These are phyloP conservation scores for Fragum sueziense DNA, from an alignment of 2,888 invertebrate genomes.

Conservation along the genomic window DNA sequence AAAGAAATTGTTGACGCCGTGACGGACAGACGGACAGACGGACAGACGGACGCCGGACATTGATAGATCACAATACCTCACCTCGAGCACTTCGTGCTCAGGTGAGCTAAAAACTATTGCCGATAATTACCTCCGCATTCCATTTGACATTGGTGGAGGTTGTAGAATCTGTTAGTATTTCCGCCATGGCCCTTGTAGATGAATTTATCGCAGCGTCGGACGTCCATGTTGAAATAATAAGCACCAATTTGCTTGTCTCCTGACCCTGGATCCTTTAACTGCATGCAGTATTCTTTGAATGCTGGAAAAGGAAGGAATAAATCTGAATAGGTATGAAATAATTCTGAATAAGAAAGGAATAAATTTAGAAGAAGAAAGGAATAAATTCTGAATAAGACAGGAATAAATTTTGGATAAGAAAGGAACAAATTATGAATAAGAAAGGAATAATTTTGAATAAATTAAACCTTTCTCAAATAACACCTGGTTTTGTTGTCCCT, in stretches of 20 bases:
- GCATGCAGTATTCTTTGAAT: constrained; percentile 35
- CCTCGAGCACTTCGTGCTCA: too few relatives aligned
- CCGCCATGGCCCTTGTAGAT: constrained; percentile 41
- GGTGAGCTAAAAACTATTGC: too few relatives aligned
- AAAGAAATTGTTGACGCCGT: too few relatives aligned
- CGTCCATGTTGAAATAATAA: constrained; percentile 28
- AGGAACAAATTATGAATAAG: too few relatives aligned
- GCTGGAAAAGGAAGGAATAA: constrained; percentile 18
- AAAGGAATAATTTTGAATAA: too few relatives aligned
- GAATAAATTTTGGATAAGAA: not conserved
- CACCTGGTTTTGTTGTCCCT: too few relatives aligned
- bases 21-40: too few relatives aligned
- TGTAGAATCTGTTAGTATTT: constrained; percentile 45
- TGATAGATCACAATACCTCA: too few relatives aligned
- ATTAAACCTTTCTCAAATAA: too few relatives aligned
- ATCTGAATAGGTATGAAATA: not conserved
- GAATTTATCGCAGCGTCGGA: constrained; percentile 33
- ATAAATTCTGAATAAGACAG: not conserved
- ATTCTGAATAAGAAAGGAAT: too few relatives aligned
- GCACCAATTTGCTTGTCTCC: constrained; percentile 19
- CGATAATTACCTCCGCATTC: constrained; percentile 54
- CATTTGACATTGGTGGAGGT: constrained; percentile 49
- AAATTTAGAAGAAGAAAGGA: not conserved
- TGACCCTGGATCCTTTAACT: constrained; percentile 2
- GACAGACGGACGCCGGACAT: too few relatives aligned